Evolutionary conservation across 2,797 vertebrate genomes (phyloP).

Genomic region (Sternarchorhynchus goeldii): DNA sequence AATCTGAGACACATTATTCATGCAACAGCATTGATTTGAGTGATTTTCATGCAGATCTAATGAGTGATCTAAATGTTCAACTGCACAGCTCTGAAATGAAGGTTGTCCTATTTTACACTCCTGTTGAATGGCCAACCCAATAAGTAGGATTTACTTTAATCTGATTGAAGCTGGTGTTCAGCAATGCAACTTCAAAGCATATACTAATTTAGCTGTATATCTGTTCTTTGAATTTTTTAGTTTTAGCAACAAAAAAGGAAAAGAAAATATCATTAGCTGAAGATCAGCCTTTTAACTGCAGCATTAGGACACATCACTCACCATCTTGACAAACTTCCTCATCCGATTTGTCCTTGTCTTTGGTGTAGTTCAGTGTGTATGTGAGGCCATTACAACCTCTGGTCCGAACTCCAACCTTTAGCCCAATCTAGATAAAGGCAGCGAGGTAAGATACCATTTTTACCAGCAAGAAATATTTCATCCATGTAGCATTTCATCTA

Average conservation of each 20-base stretch:
- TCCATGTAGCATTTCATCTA: background rate
- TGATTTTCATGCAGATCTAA: too few relatives aligned
- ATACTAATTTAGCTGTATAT: background rate
- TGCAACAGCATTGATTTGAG: too few relatives aligned
- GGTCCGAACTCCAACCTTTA: constrained; percentile 94
- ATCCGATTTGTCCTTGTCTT: constrained; percentile 87
- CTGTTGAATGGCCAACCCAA: too few relatives aligned
- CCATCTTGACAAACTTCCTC: constrained; percentile 97
- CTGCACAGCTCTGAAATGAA: too few relatives aligned
- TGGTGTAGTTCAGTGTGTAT: constrained; percentile 93
- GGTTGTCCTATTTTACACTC: too few relatives aligned
- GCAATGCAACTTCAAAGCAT: too few relatives aligned
- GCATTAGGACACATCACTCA: constrained; percentile 63
- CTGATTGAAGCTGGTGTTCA: too few relatives aligned
- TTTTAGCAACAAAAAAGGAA: background rate
- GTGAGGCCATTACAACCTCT: constrained; percentile 97
- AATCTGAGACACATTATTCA: too few relatives aligned
- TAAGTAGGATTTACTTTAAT: too few relatives aligned
- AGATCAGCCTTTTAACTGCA: background rate
- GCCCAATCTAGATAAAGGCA: constrained; percentile 77
- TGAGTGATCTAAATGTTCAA: too few relatives aligned
- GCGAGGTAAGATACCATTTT: background rate
- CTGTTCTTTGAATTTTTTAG: background rate
- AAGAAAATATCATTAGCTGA: background rate
- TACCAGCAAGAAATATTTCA: background rate